These are phyloP conservation scores for Isichthys henryi DNA, from an alignment of 2,113 vertebrate species.

Conservation along the genomic window DNA sequence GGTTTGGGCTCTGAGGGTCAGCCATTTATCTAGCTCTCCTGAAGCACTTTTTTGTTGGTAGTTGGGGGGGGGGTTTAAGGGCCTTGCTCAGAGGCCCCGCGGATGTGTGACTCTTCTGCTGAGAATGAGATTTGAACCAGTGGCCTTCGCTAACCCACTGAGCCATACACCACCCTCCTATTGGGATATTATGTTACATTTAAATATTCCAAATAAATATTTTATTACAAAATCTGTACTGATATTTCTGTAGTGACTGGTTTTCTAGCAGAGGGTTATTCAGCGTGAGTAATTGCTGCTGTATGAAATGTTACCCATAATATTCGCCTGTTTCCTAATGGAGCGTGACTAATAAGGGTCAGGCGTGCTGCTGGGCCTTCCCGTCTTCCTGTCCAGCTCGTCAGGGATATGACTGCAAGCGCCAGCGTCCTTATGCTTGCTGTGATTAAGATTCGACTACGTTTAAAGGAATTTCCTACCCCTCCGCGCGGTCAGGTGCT, in stretches of 20 bases:
- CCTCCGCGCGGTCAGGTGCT: neutral
- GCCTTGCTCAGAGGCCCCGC: neutral
- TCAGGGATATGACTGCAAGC: neutral
- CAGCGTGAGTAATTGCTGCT: neutral
- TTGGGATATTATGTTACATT: neutral
- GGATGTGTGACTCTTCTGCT: neutral
- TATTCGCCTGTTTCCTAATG: neutral
- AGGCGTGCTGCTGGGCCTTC: neutral
- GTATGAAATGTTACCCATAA: neutral
- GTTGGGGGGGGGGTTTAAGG: neutral
- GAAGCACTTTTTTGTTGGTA: neutral
- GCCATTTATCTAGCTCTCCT: neutral
- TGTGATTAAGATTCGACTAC: neutral
- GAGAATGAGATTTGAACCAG: neutral
- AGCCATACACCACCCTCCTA: neutral
- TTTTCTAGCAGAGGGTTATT: neutral
- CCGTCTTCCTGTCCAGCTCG: neutral
- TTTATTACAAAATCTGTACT: neutral
- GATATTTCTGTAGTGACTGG: neutral
- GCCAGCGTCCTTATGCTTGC: neutral
- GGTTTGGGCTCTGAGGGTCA: neutral
- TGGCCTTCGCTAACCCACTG: neutral
- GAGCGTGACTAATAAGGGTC: neutral
- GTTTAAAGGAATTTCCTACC: neutral
- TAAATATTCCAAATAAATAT: neutral